Evolutionary conservation across 2,113 vertebrate genomes (phyloP), one percentile per base, ranked within the genome.

Genomic region (Lophotis ruficrista): DNA sequence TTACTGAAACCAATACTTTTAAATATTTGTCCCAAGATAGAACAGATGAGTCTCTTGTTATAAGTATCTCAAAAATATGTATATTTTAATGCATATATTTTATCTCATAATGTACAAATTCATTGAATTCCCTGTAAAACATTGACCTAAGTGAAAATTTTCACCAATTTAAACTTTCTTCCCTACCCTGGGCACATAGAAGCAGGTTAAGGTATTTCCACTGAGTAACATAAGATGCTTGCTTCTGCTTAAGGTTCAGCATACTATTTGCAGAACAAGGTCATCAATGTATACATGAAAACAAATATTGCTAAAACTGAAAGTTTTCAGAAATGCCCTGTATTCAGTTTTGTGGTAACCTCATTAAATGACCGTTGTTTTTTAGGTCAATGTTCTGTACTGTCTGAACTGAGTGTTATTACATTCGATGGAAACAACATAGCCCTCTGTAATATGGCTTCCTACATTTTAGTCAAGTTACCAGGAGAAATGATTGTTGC

Each of bases 401-500:
- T 99, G 94, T 99, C 99, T 80, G 99, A 99, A 95, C 96, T 99
- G 83, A 99, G 99, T 30, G 98, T 99, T 64, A 99, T 99, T 89
- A 99, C 99, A 0, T 99, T 99, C 76, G 99, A 99, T 94, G 99
- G 99, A 86, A 99, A 99, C 96, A 99, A 99, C 35, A 98, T 99
- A 73, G 99, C 99, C 33, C 96, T 99, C 54, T 99, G 99, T 85
- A 99, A 99, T 79, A 98, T 98, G 70, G 99, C 99, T 93, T 99
- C 99, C 81, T 99, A 99, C 78, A 98, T 99, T 94, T 97, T 99
- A 98, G 99, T 99, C 58, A 98, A 98, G 89, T 97, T 99, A 91
- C 99, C 99, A 33, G 98, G 96, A 94, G 99, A 99, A 98, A 98
- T 97, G 60, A 98, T 99, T 92, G 98, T 99, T 92, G 99, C 99